Evolutionary conservation across 2,113 vertebrate species (phyloP).

Genomic region (Camelus dromedarius): DNA sequence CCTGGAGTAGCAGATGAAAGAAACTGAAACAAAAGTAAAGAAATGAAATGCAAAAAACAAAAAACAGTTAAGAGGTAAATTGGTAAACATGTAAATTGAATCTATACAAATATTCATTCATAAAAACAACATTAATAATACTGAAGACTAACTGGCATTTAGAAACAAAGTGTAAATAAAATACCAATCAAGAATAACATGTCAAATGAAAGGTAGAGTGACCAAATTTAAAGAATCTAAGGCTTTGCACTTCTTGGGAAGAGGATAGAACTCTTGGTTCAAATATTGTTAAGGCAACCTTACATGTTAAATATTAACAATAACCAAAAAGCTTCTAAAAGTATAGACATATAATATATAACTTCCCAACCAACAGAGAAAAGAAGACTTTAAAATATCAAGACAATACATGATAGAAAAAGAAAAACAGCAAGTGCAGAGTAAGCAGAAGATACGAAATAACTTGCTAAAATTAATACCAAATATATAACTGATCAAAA

Average conservation of each 20-base stretch:
- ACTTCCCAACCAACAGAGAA: background rate
- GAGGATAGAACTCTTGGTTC: background rate
- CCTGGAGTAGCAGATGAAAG: background rate
- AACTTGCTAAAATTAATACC: background rate
- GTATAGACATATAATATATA: background rate
- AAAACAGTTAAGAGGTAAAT: background rate
- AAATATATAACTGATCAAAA: background rate
- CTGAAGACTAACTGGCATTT: background rate
- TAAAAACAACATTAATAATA: constrained; percentile 7
- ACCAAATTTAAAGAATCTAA: constrained; percentile 23
- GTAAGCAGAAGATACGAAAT: constrained; percentile 1
- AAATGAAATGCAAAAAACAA: background rate
- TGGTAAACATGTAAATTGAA: background rate
- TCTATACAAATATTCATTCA: background rate
- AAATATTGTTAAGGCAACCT: background rate
- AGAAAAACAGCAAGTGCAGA: background rate
- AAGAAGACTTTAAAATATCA: background rate
- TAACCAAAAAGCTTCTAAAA: background rate
- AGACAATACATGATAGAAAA: constrained; percentile 1
- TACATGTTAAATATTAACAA: background rate
- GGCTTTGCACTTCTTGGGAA: background rate
- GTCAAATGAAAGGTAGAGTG: background rate
- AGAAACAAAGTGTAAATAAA: constrained; percentile 45
- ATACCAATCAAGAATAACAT: background rate
- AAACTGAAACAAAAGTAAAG: background rate